phyloP scores from a whole-genome alignment of 2,888 invertebrate genomes.

The Balanococcus diminutus region DNA sequence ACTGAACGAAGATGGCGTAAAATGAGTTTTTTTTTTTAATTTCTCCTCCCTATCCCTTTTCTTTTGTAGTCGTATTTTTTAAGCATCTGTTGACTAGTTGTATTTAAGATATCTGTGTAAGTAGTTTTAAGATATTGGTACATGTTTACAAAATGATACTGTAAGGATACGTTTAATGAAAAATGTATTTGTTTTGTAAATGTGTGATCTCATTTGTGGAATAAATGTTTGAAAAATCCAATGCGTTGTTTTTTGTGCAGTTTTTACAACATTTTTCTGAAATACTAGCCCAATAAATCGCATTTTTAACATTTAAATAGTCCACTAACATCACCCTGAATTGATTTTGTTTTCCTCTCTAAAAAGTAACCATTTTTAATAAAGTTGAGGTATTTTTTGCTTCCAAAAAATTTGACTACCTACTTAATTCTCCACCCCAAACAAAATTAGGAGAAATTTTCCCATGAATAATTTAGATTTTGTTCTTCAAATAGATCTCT shows the following conservation, averaged over 20 bases:
- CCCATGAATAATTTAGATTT: too few species aligned
- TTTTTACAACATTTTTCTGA: too few species aligned
- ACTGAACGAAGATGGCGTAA: neutral
- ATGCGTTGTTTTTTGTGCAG: neutral
- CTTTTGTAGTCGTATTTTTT: conserved; percentile 40
- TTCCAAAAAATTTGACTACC: too few species aligned
- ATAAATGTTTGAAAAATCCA: conserved; percentile 43
- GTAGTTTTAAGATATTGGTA: conserved; percentile 16
- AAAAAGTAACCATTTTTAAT: too few species aligned
- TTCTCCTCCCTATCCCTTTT: neutral
- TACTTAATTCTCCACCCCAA: too few species aligned
- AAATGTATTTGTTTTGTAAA: conserved; percentile 47
- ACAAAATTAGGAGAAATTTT: too few species aligned
- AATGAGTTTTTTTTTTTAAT: neutral
- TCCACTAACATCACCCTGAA: too few species aligned
- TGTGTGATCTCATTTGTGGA: conserved; percentile 53
- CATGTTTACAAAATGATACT: conserved; percentile 46
- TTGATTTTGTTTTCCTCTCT: too few species aligned
- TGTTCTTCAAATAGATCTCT: too few species aligned
- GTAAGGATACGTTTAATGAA: neutral
- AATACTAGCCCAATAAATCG: too few species aligned
- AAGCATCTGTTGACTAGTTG: conserved; percentile 53
- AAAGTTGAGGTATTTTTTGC: too few species aligned
- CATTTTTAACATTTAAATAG: too few species aligned
- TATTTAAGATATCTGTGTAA: conserved; percentile 32